Conservation (phyloP, 2,888 invertebrate genomes). For the Timandra comae region DNA sequence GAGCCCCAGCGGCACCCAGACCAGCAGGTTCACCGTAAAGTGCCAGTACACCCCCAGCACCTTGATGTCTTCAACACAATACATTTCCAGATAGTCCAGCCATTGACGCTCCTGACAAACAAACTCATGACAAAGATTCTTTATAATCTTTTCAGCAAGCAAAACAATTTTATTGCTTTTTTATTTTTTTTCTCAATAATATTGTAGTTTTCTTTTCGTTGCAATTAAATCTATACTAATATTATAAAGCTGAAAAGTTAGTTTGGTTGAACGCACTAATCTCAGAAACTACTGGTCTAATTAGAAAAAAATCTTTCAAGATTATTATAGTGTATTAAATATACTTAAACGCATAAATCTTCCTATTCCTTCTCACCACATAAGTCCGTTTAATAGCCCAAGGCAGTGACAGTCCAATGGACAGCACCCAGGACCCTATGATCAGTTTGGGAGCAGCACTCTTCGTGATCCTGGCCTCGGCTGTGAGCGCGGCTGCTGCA, state of each 20-base stretch:
- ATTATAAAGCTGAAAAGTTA: too few relatives aligned
- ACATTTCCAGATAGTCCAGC: constrained; percentile 85
- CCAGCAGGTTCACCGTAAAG: constrained; percentile 82
- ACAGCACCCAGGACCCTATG: constrained; percentile 80
- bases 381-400: constrained; percentile 80
- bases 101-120: constrained; percentile 83
- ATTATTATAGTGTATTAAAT: too few relatives aligned
- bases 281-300: too few relatives aligned
- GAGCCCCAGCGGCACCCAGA: constrained; percentile 85
- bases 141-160: not conserved
- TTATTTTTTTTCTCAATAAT: too few relatives aligned
- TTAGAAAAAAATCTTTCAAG: too few relatives aligned
- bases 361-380: constrained; percentile 73
- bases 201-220: too few relatives aligned
- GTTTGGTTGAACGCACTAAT: too few relatives aligned
- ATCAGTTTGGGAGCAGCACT: constrained; percentile 81
- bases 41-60: constrained; percentile 86
- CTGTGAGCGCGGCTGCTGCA: constrained; percentile 85
- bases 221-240: too few relatives aligned
- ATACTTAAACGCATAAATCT: too few relatives aligned
- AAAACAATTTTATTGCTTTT: not conserved
- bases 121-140: too few relatives aligned
- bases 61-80: constrained; percentile 82
- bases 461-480: constrained; percentile 81
- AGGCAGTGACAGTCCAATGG: constrained; percentile 79